phyloP scores from a whole-genome alignment of 2,797 vertebrate species.

The Bucorvus abyssinicus region DNA sequence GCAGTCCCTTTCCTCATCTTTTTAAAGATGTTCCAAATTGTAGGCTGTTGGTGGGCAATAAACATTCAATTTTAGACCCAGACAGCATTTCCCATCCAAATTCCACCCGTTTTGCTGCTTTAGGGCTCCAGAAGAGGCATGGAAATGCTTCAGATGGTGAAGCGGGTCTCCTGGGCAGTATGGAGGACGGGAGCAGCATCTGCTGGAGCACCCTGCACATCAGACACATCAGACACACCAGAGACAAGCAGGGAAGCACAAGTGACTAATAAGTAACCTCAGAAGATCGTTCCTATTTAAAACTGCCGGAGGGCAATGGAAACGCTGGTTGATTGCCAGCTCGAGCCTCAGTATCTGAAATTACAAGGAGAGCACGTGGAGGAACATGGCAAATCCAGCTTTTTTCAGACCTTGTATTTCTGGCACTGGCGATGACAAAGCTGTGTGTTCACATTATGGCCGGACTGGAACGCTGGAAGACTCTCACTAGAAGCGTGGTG shows the following conservation, averaged over 20 bases:
- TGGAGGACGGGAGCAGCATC: not conserved
- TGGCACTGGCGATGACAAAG: not conserved
- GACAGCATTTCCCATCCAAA: not conserved
- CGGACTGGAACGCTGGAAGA: not conserved
- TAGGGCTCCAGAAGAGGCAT: not conserved
- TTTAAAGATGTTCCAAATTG: not conserved
- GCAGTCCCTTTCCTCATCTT: not conserved
- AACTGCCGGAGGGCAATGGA: not conserved
- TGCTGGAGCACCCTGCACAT: not conserved
- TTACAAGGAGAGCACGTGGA: not conserved
- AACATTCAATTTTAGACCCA: not conserved
- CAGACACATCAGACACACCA: not conserved
- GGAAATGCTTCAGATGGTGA: accelerated
- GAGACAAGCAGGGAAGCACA: not conserved
- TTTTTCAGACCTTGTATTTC: constrained; percentile 26
- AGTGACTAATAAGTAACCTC: not conserved
- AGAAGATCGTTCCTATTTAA: not conserved
- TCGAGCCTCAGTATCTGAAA: not conserved
- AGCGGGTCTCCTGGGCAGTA: not conserved
- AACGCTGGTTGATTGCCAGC: not conserved
- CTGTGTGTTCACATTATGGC: not conserved
- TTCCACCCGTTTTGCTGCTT: not conserved
- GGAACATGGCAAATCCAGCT: not conserved
- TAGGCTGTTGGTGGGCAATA: not conserved
- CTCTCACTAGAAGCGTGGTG: not conserved